Evolutionary conservation across 2,113 vertebrate species (phyloP).

Genomic region (Pipa parva): DNA sequence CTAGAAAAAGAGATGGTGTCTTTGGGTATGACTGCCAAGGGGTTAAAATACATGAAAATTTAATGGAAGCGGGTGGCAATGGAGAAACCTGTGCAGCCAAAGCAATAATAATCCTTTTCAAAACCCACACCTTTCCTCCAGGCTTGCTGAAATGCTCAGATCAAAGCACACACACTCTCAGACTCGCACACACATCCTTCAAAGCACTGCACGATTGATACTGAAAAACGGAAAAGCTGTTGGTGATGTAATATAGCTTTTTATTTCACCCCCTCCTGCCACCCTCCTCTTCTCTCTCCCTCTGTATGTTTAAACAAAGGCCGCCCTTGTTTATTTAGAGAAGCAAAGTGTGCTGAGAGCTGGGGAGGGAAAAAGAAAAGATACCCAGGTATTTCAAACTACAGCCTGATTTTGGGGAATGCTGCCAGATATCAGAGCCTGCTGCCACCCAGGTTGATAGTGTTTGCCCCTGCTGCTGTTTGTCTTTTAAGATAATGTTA

Average conservation of each 20-base stretch:
- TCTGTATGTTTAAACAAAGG: constrained; percentile 52
- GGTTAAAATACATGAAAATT: constrained; percentile 12
- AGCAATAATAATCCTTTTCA: constrained; percentile 37
- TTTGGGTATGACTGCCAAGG: neutral
- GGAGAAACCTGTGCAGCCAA: constrained; percentile 35
- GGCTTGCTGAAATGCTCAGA: constrained; percentile 36
- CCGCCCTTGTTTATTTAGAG: constrained; percentile 42
- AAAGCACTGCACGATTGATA: constrained; percentile 34
- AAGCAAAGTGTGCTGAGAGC: constrained; percentile 41
- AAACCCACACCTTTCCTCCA: constrained; percentile 42
- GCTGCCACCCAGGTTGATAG: constrained; percentile 32
- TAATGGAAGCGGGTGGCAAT: constrained; percentile 40
- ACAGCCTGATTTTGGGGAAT: constrained; percentile 35
- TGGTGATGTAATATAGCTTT: constrained; percentile 43
- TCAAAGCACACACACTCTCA: constrained; percentile 29
- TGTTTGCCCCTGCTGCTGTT: constrained; percentile 10
- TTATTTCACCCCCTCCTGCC: constrained; percentile 32
- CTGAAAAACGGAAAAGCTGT: constrained; percentile 42
- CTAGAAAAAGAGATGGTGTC: too few relatives aligned
- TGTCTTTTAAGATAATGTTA: constrained; percentile 5
- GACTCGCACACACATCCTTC: constrained; percentile 8
- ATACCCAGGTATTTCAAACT: constrained; percentile 39
- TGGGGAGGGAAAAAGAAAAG: constrained; percentile 25
- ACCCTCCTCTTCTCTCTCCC: constrained; percentile 39
- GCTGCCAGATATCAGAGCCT: constrained; percentile 27